phyloP scores from a whole-genome alignment of 2,797 vertebrate genomes.

The Eutrigla gurnardus region DNA sequence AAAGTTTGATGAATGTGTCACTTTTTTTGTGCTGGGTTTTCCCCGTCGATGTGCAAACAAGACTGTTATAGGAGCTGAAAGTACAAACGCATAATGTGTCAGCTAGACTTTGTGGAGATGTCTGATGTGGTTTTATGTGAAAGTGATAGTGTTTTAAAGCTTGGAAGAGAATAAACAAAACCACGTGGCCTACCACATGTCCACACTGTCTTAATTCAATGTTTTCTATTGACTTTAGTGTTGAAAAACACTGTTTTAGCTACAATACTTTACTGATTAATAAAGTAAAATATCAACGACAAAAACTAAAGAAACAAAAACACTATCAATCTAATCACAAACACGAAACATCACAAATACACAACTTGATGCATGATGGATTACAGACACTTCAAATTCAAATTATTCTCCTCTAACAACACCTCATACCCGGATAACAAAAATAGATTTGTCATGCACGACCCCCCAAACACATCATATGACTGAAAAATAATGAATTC shows the following conservation, averaged over 20 bases:
- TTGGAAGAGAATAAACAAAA: not conserved
- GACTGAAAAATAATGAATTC: not conserved
- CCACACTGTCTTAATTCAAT: not conserved
- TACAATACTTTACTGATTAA: too few species aligned
- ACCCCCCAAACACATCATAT: not conserved
- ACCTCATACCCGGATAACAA: not conserved
- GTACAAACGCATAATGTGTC: not conserved
- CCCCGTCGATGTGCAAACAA: not conserved
- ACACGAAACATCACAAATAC: not conserved
- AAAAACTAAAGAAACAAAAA: too few species aligned
- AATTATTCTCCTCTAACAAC: not conserved
- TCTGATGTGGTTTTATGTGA: not conserved
- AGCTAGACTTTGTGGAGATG: not conserved
- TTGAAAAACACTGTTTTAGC: not conserved
- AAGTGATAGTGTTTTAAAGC: not conserved
- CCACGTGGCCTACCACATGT: not conserved
- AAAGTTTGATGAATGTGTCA: constrained; percentile 3
- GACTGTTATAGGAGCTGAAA: not conserved
- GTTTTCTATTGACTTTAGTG: not conserved
- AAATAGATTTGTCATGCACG: not conserved
- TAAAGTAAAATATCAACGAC: not conserved
- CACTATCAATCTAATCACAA: too few species aligned
- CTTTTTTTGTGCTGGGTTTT: not conserved
- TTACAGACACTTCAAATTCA: not conserved
- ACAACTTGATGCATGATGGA: not conserved